Evolutionary conservation across 2,888 invertebrate species (phyloP), one percentile per base, ranked within the genome.

Genomic region (Catocala fraxini): DNA sequence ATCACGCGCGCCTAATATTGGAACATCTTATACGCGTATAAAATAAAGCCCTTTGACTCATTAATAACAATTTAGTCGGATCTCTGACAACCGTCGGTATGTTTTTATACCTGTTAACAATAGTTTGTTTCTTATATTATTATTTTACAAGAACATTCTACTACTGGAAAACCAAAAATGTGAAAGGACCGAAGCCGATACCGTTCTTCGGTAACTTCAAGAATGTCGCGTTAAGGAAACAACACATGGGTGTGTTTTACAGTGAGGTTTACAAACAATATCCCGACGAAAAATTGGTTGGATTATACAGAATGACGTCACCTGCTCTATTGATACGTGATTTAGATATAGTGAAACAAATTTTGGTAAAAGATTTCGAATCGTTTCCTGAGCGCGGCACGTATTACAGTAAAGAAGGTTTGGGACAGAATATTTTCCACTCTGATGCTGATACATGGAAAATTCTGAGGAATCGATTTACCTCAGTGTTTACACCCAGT

Each of bases 281-380:
- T 67, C 82, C 85, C 0, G 68, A 86, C 5, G 88, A 88, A 61
- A 86, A 83, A 65, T 70, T 86, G 4, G 81, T 90, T 5, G 90
- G 90, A 5, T 56, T 88, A 5, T 88, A 77, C 67, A 79, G 83
- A 62, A 81, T 88, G 79, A 81, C 79, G 5, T 67, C 74, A 13
- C 89, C 88, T 0, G 71, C 78, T 5, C 56, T 90, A 11, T 43
- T 89, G 9, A 71, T 90, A 46, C 79, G 84, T 10, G 89, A 90
- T 63, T 76, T 87, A 25, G 86, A 90, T 55, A 67, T 86, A 43
- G 81, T 83, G 11, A 89, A 86, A 59, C 79, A 83, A 47, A 77
- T 90, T 34, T 64, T 89, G 6, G 77, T 88, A 6, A 89, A 88
- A 53, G 89, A 89, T 47, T 90, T 89, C 39, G 80, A 85, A 6